Base-by-base conservation (phyloP, 2,113 vertebrate genomes). In the Rana temporaria region DNA sequence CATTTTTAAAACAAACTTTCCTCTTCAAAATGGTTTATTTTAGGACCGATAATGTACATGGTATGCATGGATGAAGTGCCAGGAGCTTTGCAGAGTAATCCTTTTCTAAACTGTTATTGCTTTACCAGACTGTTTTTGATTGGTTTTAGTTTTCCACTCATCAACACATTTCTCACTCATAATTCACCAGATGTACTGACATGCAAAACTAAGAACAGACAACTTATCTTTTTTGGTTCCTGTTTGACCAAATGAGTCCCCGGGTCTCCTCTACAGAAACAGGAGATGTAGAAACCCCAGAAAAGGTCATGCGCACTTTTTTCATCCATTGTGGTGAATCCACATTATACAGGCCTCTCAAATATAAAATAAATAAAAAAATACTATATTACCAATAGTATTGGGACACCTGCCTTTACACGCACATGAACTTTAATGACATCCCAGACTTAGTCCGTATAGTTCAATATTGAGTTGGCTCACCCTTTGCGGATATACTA, bases 1-100 rank as follows among this genome's bases (percentile, higher is more conserved):
- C 42, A 15, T 24, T 22, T 22, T 22, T 16, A 15, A 32, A 48
- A 70, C 87, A 90, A 85, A 69, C 6, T 72, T 1, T 5, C 69
- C 9, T 19, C 14, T 15, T 11, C 1, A 24, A 20, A 74, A 74
- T 19, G 6, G 18, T 60, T 57, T 60, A 38, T 15, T 30, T 60
- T 34, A 1, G 15, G 19, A 26, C 7, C n/a, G 71, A 59, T 74
- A 42, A 60, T 59, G 56, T 42, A 24, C 14, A 63, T 63, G 60
- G 20, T 24, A 24, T 24, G 22, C 20, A 26, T 26, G 9, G 60
- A 63, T 2, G 0, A 12, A 57, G 72, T 19, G 72, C 72, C 72
- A 75, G 72, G 32, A 60, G 2, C 56, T 15, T 19, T 4, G 26
- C 6, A 32, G 26, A 20, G 19, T 74, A 74, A 74, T 75, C 56